phyloP scores from a whole-genome alignment of 2,113 vertebrate genomes.

The Chaetodon trifascialis region DNA sequence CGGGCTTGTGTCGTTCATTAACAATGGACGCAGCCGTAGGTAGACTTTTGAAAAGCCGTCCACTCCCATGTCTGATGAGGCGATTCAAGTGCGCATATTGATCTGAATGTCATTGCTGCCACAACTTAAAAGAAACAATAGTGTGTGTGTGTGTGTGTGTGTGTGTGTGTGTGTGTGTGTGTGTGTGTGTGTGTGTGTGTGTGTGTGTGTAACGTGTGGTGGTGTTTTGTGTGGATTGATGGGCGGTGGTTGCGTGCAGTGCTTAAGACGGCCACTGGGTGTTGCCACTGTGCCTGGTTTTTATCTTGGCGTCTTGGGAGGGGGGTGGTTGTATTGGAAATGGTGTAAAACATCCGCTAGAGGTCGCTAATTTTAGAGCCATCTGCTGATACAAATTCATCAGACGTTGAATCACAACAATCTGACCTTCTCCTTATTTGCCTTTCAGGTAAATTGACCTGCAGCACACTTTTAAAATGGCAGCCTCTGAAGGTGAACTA shows the following conservation, averaged over 20 bases:
- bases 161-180: not conserved
- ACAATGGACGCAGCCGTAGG: not conserved
- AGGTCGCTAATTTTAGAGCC: slow-evolving; percentile 18
- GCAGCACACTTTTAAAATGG: slow-evolving; percentile 72
- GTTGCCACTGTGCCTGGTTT: slow-evolving; percentile 9
- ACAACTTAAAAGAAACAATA: slow-evolving; percentile 39
- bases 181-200: slow-evolving; percentile 7
- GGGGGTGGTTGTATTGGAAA: not conserved
- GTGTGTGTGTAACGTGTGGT: not conserved
- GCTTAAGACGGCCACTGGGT: slow-evolving; percentile 25
- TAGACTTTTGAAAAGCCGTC: not conserved
- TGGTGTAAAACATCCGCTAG: slow-evolving; percentile 29
- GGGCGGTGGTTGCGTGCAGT: slow-evolving; percentile 79
- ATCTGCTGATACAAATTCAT: not conserved
- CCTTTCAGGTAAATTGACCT: slow-evolving; percentile 45
- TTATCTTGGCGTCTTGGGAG: not conserved
- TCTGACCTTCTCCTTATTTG: not conserved
- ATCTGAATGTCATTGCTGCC: not conserved
- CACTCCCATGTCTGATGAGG: too few relatives aligned
- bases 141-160: not conserved
- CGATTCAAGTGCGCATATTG: not conserved
- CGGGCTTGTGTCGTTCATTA: not conserved
- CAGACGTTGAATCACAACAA: not conserved
- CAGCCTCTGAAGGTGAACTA: slow-evolving; percentile 72
- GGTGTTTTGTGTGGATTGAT: slow-evolving; percentile 58